Percentiles rank a stretch among this genome's conserved stretches.
Evolutionary conservation across 2,797 vertebrate species (phyloP).

Genomic region (Bradypodion pumilum): DNA sequence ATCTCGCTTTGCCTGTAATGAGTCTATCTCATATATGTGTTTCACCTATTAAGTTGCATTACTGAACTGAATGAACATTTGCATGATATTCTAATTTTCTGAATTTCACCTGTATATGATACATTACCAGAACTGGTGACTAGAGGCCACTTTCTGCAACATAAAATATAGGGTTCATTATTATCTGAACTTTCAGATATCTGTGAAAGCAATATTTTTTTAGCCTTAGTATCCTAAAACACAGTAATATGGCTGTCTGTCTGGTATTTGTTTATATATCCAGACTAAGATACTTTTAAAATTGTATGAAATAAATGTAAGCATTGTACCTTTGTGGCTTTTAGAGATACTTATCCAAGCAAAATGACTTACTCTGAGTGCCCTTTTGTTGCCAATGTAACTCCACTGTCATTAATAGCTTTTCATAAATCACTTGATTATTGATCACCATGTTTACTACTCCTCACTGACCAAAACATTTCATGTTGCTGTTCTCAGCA

Average conservation of each 20-base stretch:
- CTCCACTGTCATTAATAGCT: slow-evolving; percentile 29
- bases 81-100: no score
- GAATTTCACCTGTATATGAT: no score
- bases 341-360: not conserved
- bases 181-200: no score
- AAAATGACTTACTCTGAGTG: slow-evolving; percentile 9
- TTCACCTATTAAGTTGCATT: no score
- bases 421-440: slow-evolving; percentile 50
- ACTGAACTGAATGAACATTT: no score
- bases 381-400: slow-evolving; percentile 30
- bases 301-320: slow-evolving; percentile 11
- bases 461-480: slow-evolving; percentile 42
- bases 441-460: slow-evolving; percentile 41
- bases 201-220: no score
- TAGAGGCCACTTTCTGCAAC: no score
- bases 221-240: not conserved
- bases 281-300: slow-evolving; percentile 2
- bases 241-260: not conserved
- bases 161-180: no score
- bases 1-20: no score
- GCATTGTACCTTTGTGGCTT: not conserved
- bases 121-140: no score
- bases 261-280: not conserved
- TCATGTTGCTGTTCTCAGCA: slow-evolving; percentile 45
- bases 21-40: no score